Conservation (phyloP, 2,797 vertebrate genomes). For the Onychomys torridus region DNA sequence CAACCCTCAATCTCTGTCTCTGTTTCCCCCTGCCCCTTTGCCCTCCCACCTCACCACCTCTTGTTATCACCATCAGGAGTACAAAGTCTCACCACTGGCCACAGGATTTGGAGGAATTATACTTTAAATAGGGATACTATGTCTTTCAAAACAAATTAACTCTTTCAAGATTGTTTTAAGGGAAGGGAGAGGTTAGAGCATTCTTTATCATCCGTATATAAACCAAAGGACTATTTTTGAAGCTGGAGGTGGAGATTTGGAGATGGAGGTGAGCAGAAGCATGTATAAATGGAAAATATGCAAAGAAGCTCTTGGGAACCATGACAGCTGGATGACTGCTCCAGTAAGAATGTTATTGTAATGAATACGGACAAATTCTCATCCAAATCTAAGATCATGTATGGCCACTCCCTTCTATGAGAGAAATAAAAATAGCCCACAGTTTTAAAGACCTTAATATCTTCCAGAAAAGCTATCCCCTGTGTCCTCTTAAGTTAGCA, state of each 20-base stretch:
- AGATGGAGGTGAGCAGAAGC: neutral
- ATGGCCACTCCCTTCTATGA: neutral
- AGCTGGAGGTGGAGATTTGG: neutral
- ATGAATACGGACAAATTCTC: neutral
- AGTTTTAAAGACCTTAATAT: neutral
- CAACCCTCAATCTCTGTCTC: neutral
- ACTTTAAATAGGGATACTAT: neutral
- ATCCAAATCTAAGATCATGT: conserved; percentile 6
- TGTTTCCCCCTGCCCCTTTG: neutral
- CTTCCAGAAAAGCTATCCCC: neutral
- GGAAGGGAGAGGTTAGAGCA: neutral
- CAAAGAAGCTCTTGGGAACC: neutral
- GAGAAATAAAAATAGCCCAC: neutral
- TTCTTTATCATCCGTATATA: neutral
- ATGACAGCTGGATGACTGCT: neutral
- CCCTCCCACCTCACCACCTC: neutral
- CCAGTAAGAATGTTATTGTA: neutral
- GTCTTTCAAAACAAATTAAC: conserved; percentile 47
- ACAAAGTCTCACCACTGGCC: neutral
- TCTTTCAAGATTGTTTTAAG: neutral
- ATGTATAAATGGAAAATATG: accelerated
- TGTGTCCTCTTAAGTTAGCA: neutral
- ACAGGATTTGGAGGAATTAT: neutral
- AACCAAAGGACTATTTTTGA: neutral
- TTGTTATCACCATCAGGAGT: neutral